phyloP scores from a whole-genome alignment of 92 coral and sea anemone genomes.

The Hydrozoanthus gracilis region DNA sequence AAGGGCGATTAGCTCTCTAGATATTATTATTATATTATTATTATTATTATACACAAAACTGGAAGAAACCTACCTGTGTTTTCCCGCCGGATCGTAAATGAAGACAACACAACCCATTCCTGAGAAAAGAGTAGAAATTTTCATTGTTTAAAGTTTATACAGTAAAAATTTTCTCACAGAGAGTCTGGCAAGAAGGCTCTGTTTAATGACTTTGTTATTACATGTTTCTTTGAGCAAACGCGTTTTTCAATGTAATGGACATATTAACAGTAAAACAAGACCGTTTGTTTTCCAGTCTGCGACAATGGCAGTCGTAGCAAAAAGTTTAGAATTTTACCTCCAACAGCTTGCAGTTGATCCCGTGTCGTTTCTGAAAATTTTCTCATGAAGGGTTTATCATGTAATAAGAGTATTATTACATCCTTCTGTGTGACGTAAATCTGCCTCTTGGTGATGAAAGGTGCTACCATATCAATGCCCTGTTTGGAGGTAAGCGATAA shows the following conservation, averaged over 20 bases:
- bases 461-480: conserved; percentile 82
- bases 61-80: conserved; percentile 62
- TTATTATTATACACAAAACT: neutral
- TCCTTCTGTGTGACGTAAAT: conserved; percentile 65
- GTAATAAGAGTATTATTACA: conserved; percentile 62
- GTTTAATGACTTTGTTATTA: too few relatives aligned
- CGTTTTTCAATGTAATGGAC: too few relatives aligned
- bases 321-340: conserved; percentile 53
- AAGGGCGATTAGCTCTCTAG: too few relatives aligned
- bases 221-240: too few relatives aligned
- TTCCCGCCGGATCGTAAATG: conserved; percentile 79
- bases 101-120: conserved; percentile 84
- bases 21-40: too few relatives aligned
- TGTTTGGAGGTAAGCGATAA: conserved; percentile 1
- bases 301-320: neutral
- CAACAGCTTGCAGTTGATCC: conserved; percentile 69
- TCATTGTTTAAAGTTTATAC: too few relatives aligned
- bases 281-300: too few relatives aligned
- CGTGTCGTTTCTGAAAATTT: conserved; percentile 76
- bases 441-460: conserved; percentile 75
- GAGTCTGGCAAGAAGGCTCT: too few relatives aligned
- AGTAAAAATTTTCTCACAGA: too few relatives aligned
- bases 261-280: too few relatives aligned
- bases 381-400: conserved; percentile 82
- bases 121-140: conserved; percentile 2